Conservation (phyloP, 2,797 vertebrate species). For the Sebastes baramenuke region DNA sequence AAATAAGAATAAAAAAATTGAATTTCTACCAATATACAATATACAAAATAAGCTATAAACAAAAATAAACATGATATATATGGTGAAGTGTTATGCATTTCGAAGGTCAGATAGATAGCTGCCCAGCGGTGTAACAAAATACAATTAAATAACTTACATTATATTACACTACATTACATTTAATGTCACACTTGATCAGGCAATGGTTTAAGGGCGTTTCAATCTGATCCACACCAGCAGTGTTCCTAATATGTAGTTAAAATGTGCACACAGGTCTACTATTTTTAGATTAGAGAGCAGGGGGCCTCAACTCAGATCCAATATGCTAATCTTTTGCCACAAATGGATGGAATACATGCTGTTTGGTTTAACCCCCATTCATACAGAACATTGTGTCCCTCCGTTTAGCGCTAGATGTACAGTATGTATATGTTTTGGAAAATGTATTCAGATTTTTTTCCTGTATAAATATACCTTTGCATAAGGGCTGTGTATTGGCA, state of each 20-base stretch:
- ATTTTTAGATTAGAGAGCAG: constrained; percentile 74
- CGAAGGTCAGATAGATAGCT: constrained; percentile 36
- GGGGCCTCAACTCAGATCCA: constrained; percentile 47
- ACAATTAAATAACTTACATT: neutral
- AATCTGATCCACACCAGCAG: constrained; percentile 38
- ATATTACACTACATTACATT: neutral
- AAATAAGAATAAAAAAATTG: too few species aligned
- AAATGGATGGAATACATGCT: constrained; percentile 43
- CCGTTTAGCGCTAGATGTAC: neutral
- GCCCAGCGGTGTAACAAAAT: neutral
- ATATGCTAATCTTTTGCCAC: constrained; percentile 62
- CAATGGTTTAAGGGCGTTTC: constrained; percentile 35
- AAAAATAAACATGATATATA: neutral
- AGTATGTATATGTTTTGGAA: neutral
- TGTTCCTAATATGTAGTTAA: constrained; percentile 63
- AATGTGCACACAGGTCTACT: constrained; percentile 65
- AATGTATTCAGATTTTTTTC: neutral
- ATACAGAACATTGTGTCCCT: neutral
- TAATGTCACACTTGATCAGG: neutral
- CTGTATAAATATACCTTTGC: neutral
- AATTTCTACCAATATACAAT: too few species aligned
- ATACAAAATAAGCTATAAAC: too few species aligned
- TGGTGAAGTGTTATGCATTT: constrained; percentile 22
- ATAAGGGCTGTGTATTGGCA: too few species aligned
- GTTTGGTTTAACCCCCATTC: neutral